Conservation (phyloP, 2,888 invertebrate species). For the Taenaris catops region DNA sequence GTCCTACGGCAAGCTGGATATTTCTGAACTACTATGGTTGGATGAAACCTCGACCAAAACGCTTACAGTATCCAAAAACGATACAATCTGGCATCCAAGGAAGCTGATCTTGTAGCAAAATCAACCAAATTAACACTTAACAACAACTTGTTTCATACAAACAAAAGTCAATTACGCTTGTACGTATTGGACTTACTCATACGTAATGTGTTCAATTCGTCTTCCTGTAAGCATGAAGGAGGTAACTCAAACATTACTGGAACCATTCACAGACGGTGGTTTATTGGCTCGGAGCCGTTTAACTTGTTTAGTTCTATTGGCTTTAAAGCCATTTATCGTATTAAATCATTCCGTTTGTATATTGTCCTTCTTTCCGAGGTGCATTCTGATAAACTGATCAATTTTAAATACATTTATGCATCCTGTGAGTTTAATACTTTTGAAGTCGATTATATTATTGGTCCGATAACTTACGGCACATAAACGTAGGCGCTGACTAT, state of each 20-base stretch:
- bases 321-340: slow-evolving; percentile 66
- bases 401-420: slow-evolving; percentile 39
- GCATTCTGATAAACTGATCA: slow-evolving; percentile 56
- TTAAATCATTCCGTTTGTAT: slow-evolving; percentile 47
- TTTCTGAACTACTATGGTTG: too few species aligned
- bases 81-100: too few species aligned
- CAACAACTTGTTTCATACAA: slow-evolving; percentile 30
- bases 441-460: too few species aligned
- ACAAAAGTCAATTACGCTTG: slow-evolving; percentile 41
- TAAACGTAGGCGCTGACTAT: too few species aligned
- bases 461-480: too few species aligned
- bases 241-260: slow-evolving; percentile 40
- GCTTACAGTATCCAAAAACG: too few species aligned
- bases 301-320: slow-evolving; percentile 74
- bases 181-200: slow-evolving; percentile 31
- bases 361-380: slow-evolving; percentile 49
- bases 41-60: too few species aligned
- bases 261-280: slow-evolving; percentile 43
- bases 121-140: too few species aligned
- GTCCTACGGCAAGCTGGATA: too few species aligned
- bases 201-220: slow-evolving; percentile 30
- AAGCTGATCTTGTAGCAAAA: too few species aligned
- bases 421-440: slow-evolving; percentile 12
- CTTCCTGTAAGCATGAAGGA: slow-evolving; percentile 27
- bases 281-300: slow-evolving; percentile 56